Evolutionary conservation across 2,113 vertebrate species (phyloP).

Genomic region (Apodemus speciosus): DNA sequence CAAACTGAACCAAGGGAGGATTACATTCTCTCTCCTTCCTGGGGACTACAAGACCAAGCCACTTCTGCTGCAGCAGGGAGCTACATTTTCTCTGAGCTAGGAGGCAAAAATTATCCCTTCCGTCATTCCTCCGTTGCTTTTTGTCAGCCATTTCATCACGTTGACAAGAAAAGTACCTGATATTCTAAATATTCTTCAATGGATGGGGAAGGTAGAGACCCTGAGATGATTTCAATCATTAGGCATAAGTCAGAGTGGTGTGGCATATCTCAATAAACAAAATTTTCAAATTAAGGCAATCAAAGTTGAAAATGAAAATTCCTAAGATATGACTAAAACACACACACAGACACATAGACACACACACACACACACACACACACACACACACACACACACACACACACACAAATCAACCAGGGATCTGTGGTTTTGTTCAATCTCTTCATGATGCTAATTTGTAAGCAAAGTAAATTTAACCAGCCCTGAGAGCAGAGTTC

Average conservation of each 20-base stretch:
- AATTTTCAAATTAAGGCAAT: conserved; percentile 25
- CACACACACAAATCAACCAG: not conserved
- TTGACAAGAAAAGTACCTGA: not conserved
- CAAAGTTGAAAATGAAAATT: conserved; percentile 11
- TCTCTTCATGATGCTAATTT: conserved; percentile 8
- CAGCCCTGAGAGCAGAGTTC: not conserved
- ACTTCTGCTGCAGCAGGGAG: too few relatives aligned
- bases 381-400: not conserved
- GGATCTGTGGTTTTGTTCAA: not conserved
- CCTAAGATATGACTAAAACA: not conserved
- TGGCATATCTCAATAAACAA: not conserved
- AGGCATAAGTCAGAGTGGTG: conserved; percentile 31
- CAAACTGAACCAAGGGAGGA: not conserved
- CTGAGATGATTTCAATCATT: conserved; percentile 26
- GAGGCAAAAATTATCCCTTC: not conserved
- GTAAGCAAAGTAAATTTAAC: conserved; percentile 32
- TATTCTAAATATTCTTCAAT: not conserved
- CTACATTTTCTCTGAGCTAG: not conserved
- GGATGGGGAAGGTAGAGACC: not conserved
- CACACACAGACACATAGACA: not conserved
- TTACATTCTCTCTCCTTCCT: not conserved
- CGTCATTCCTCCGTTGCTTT: not conserved
- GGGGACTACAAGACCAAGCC: not conserved
- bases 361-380: not conserved
- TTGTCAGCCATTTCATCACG: not conserved